Conservation (phyloP, 1,140 invertebrate genomes). For the Caenorhabditis latens region DNA sequence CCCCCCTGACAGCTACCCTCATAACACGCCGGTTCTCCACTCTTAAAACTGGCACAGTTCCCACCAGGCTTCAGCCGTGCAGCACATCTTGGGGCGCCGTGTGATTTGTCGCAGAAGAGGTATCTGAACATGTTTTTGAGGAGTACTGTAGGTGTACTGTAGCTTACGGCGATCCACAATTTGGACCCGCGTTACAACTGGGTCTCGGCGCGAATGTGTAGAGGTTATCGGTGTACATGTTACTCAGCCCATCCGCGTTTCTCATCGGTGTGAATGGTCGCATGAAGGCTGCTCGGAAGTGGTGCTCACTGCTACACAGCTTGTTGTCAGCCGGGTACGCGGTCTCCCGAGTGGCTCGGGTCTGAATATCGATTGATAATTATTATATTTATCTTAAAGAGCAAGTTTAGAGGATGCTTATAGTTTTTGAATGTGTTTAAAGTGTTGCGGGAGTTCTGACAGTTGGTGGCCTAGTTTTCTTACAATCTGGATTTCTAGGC, state of each 20-base stretch:
- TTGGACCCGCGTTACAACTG: constrained; percentile 66
- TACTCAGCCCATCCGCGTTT: constrained; percentile 66
- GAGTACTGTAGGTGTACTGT: too few species aligned
- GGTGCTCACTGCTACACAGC: constrained; percentile 66
- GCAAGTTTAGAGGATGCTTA: too few species aligned
- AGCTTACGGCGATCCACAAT: constrained; percentile 61
- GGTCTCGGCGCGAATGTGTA: constrained; percentile 75
- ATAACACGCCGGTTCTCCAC: constrained; percentile 63
- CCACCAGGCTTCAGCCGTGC: constrained; percentile 61
- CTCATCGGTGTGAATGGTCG: constrained; percentile 57
- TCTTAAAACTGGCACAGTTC: constrained; percentile 44
- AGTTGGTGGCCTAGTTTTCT: too few species aligned
- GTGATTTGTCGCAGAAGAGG: constrained; percentile 67
- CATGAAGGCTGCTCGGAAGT: constrained; percentile 72
- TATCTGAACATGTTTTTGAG: too few species aligned
- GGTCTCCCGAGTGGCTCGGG: constrained; percentile 68
- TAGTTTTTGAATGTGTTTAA: too few species aligned
- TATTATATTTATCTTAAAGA: too few species aligned
- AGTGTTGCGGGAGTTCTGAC: too few species aligned
- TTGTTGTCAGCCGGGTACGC: constrained; percentile 69
- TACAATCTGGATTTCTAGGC: too few species aligned
- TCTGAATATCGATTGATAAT: constrained; percentile 37
- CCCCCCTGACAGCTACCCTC: constrained; percentile 57
- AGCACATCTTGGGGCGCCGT: constrained; percentile 62
- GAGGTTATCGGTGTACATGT: constrained; percentile 72